Percentiles rank a stretch among this genome's conserved stretches.
Conservation (phyloP, 2,797 vertebrate species). For the Myripristis murdjan region DNA sequence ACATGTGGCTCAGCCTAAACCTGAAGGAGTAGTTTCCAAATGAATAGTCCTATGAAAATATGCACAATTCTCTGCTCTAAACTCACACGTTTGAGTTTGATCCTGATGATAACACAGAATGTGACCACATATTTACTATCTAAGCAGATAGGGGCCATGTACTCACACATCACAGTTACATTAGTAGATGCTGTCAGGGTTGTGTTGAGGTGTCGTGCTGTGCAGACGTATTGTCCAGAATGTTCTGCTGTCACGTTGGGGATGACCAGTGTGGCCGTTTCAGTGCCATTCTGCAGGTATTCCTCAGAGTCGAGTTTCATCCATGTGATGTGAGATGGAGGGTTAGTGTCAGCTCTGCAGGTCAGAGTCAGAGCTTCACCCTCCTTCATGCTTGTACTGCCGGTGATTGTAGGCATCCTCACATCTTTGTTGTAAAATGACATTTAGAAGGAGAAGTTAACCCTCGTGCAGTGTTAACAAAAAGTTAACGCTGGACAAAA, state of each 20-base stretch:
- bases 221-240: constrained; percentile 63
- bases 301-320: background rate
- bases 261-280: constrained; percentile 18
- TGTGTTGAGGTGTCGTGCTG: constrained; percentile 19
- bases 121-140: too few species aligned
- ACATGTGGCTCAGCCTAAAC: too few species aligned
- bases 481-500: too few species aligned
- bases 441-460: too few species aligned
- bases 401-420: constrained; percentile 13
- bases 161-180: constrained; percentile 58
- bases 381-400: constrained; percentile 18
- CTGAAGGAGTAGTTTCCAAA: too few species aligned
- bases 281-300: background rate
- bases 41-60: too few species aligned
- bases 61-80: too few species aligned
- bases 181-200: background rate
- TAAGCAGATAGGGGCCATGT: too few species aligned
- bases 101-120: too few species aligned
- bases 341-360: constrained; percentile 66
- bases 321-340: constrained; percentile 50
- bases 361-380: constrained; percentile 56
- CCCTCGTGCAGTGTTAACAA: too few species aligned
- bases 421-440: too few species aligned
- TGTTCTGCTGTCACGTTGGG: constrained; percentile 34
- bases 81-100: too few species aligned